These are phyloP conservation scores for Falco naumanni DNA, from an alignment of 2,797 vertebrate species.

Conservation along the genomic window DNA sequence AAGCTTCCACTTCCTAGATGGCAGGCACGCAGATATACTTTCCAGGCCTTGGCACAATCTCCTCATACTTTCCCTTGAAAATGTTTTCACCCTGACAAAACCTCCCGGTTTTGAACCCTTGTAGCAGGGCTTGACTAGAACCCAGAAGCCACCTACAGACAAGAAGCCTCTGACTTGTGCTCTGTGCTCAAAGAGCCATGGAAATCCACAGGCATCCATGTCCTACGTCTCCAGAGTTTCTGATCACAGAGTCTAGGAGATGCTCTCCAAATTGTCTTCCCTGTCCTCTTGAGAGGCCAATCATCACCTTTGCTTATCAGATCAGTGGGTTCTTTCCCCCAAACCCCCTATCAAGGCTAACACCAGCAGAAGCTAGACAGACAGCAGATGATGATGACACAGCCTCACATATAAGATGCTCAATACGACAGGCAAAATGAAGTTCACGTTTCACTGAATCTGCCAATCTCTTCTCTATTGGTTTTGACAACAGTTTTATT, in stretches of 20 bases:
- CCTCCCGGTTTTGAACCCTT: neutral
- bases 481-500: neutral
- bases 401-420: neutral
- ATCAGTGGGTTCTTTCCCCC: neutral
- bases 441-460: neutral
- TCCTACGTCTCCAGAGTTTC: neutral
- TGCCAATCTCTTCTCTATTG: neutral
- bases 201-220: neutral
- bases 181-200: accelerated
- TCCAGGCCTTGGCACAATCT: neutral
- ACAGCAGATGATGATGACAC: neutral
- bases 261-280: neutral
- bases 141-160: neutral
- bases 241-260: neutral
- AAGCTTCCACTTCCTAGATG: neutral
- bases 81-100: neutral
- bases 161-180: neutral
- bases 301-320: neutral
- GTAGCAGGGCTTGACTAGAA: neutral
- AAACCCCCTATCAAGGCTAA: neutral
- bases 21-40: neutral
- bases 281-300: neutral
- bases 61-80: neutral
- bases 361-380: neutral
- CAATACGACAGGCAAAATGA: neutral